Percentiles rank a stretch among this genome's conserved stretches.
These are phyloP conservation scores for Dione vanillae DNA, from an alignment of 2,888 invertebrate species.

Conservation along the genomic window DNA sequence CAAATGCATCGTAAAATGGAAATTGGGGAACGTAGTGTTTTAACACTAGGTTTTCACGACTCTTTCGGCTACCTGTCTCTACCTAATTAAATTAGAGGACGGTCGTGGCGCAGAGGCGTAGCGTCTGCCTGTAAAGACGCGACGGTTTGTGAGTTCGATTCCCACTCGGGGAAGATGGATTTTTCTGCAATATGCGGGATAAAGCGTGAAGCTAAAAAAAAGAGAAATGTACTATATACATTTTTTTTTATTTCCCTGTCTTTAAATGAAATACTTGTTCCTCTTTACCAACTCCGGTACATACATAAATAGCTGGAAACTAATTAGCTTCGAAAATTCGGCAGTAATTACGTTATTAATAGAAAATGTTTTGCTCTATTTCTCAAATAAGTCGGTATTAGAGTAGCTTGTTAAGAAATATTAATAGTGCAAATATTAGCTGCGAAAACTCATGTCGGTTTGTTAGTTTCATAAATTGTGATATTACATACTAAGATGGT, in stretches of 20 bases:
- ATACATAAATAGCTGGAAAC: not conserved
- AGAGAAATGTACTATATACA: no score
- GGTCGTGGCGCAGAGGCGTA: no score
- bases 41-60: not conserved
- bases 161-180: no score
- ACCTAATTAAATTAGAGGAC: no score
- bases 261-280: no score
- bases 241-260: no score
- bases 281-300: no score
- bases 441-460: not conserved
- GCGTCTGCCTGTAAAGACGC: no score
- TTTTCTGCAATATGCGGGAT: not conserved
- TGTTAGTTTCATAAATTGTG: not conserved
- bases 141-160: no score
- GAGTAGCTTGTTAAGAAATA: not conserved
- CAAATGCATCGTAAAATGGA: not conserved
- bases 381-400: not conserved
- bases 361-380: not conserved
- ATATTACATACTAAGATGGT: not conserved
- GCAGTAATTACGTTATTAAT: constrained; percentile 1
- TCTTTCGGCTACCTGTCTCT: no score
- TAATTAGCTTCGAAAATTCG: not conserved
- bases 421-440: not conserved
- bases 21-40: not conserved
- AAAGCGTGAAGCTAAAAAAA: not conserved